phyloP scores from a whole-genome alignment of 1,140 invertebrate genomes.

The Lepidotrigona ventralis region DNA sequence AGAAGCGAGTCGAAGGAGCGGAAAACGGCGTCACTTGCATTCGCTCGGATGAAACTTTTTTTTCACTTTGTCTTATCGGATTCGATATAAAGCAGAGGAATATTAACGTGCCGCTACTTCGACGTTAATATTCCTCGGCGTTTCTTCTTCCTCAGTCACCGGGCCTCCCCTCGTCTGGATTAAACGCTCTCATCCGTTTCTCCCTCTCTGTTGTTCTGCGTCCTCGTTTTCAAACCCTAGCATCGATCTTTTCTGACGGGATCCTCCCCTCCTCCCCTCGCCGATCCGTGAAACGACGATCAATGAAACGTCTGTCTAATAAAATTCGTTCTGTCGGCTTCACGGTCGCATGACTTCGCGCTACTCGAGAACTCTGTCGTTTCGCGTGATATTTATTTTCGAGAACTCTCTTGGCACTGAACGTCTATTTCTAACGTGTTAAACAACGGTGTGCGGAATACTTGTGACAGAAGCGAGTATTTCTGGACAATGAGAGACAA shows the following conservation, averaged over 20 bases:
- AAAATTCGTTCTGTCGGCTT: neutral
- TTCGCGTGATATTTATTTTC: conserved; percentile 1
- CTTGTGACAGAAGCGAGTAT: too few species aligned
- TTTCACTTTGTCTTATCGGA: conserved; percentile 16
- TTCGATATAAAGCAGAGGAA: conserved; percentile 39
- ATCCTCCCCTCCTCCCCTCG: neutral
- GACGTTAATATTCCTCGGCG: conserved; percentile 36
- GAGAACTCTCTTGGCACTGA: too few species aligned
- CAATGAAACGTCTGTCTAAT: neutral
- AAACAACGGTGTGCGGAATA: too few species aligned
- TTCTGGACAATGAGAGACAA: too few species aligned
- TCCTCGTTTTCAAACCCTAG: conserved; percentile 5
- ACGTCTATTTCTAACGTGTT: too few species aligned
- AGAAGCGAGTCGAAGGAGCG: neutral
- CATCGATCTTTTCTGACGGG: neutral
- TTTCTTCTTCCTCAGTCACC: conserved; percentile 1
- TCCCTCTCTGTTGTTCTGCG: neutral
- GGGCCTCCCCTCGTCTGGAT: too few species aligned
- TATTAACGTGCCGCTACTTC: conserved; percentile 39
- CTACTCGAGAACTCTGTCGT: neutral
- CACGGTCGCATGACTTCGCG: too few species aligned
- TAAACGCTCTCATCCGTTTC: neutral
- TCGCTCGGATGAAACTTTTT: conserved; percentile 25
- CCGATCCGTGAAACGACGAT: neutral
- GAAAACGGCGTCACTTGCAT: conserved; percentile 23